Evolutionary conservation across 2,797 vertebrate genomes (phyloP), one percentile per base, ranked within the genome.

Genomic region (Odontamblyopus lacepedii): DNA sequence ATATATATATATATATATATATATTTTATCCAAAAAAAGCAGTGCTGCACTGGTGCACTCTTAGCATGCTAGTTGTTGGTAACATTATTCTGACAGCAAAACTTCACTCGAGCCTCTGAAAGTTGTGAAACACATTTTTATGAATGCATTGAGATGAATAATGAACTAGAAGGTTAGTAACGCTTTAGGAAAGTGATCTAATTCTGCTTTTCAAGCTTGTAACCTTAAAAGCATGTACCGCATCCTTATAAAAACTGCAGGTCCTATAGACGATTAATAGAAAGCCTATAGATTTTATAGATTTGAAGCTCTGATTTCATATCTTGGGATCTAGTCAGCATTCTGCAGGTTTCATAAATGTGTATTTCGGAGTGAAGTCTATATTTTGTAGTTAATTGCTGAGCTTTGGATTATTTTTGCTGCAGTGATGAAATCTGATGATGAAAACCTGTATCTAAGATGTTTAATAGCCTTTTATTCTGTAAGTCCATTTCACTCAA

Each of bases 401-500:
- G 35, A 53, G 48, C 13, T 12, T 15, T 38, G 1, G 1, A 38
- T 41, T 18, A n/a, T 48, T 11, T 73, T 68, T 64, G 38, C 53
- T 35, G 4, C 11, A 51, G 4, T 48, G 62, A 61, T 18, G 35
- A 63, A 4, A 8, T 77, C 29, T 12, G 23, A 74, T 50, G 12
- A 29, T 57, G 8, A 41, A 44, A 51, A 19, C 2, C 30, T 29
- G 61, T 69, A 66, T 61, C 27, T 38, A 23, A 44, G n/a, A 11
- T 6, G 19, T 44, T 9, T 48, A 59, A 32, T 8, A 38, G 35
- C 35, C 35, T 9, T 2, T 38, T 38, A 38, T 38, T 38, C 44
- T 19, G 23, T 64, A 57, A 70, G 74, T 81, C 60, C 9, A 57
- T 38, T 56, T 11, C 26, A 51, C 62, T 64, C 32, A 63, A 65